phyloP scores from a whole-genome alignment of 1,140 invertebrate genomes.

The Drosophila sp. region DNA sequence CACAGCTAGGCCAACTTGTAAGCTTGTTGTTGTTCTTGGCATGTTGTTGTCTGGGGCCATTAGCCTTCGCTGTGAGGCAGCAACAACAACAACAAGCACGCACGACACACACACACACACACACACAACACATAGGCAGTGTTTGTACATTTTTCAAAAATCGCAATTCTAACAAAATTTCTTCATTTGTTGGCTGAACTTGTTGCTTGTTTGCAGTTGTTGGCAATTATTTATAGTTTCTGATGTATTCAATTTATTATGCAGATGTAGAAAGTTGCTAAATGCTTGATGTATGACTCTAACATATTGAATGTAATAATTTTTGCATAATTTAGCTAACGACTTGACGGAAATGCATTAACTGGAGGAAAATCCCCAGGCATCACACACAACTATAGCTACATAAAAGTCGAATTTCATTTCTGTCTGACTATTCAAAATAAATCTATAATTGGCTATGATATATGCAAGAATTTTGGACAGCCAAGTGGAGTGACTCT shows the following conservation, averaged over 20 bases:
- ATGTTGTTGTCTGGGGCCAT: slow-evolving; percentile 54
- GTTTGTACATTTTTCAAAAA: slow-evolving; percentile 56
- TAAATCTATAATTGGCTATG: slow-evolving; percentile 22
- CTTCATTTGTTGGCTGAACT: slow-evolving; percentile 72
- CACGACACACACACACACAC: slow-evolving; percentile 42
- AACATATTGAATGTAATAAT: slow-evolving; percentile 72
- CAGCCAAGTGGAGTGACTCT: neutral
- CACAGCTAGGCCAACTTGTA: slow-evolving; percentile 69
- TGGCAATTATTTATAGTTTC: slow-evolving; percentile 82
- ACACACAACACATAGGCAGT: slow-evolving; percentile 28
- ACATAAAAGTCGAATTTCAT: neutral
- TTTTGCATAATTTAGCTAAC: slow-evolving; percentile 52
- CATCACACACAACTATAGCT: too few species aligned
- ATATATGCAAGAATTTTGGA: neutral
- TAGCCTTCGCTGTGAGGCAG: slow-evolving; percentile 66
- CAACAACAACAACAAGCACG: slow-evolving; percentile 40
- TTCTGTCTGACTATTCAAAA: neutral
- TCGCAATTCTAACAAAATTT: slow-evolving; percentile 82
- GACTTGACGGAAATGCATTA: slow-evolving; percentile 37
- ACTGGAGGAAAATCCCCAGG: slow-evolving; percentile 2
- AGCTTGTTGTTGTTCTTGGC: slow-evolving; percentile 40
- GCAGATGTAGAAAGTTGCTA: slow-evolving; percentile 79
- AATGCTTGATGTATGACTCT: slow-evolving; percentile 73
- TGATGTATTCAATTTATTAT: slow-evolving; percentile 84
- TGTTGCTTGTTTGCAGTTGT: slow-evolving; percentile 70